A percentile compares a stretch with the other conserved stretches of the same genome.
Evolutionary conservation across 2,113 vertebrate genomes (phyloP).

Genomic region (Genyomyrus donnyi): DNA sequence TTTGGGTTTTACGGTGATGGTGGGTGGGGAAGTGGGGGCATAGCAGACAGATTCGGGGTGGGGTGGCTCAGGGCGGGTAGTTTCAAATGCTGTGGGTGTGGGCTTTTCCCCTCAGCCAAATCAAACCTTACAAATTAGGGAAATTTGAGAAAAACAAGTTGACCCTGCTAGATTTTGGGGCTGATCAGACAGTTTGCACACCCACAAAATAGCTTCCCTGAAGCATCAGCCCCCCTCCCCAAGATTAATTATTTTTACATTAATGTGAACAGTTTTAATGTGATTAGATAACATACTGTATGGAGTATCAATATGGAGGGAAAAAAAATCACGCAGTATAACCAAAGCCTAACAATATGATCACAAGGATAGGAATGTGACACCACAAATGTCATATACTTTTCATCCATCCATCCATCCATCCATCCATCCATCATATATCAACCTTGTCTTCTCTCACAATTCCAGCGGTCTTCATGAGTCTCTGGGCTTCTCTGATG

Average conservation of each 20-base stretch:
- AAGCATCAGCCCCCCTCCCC: background rate
- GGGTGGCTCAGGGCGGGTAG: background rate
- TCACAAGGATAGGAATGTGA: background rate
- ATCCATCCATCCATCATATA: background rate
- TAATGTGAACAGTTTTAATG: background rate
- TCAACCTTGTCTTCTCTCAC: background rate
- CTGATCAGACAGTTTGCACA: background rate
- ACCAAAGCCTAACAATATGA: background rate
- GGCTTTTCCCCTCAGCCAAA: background rate
- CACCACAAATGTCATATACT: background rate
- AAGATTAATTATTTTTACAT: background rate
- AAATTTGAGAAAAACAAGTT: background rate
- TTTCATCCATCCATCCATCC: background rate
- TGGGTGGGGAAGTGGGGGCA: background rate
- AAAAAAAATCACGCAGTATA: background rate
- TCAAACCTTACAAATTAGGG: background rate
- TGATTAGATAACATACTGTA: background rate
- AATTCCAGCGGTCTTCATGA: background rate
- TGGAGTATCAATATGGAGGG: background rate
- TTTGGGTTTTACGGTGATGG: background rate
- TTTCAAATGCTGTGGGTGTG: background rate
- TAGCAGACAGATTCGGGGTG: background rate
- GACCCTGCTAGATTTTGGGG: background rate
- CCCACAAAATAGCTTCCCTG: background rate
- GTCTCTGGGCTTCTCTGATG: background rate